Evolutionary conservation across 2,113 vertebrate genomes (phyloP), one percentile per base, ranked within the genome.

Genomic region (Spilogale gracilis): DNA sequence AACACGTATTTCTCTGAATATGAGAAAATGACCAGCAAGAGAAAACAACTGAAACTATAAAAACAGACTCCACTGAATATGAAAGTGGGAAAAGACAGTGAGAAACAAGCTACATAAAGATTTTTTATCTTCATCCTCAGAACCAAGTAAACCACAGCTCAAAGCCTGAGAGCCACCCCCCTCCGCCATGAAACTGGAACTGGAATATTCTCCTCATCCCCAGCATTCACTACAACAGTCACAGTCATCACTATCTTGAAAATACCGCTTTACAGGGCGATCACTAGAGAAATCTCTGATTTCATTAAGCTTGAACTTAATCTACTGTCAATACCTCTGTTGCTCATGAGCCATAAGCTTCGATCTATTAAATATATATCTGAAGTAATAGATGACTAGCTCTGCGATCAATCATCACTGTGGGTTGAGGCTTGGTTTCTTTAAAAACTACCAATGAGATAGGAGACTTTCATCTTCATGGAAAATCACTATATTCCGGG

Each of bases 61-160:
- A 96, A 74, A 89, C n/a, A 78, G 23, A 87, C 38, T 87, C 95
- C n/a, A 43, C 54, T 80, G 14, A 79, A 74, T 25, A 94, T 9
- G 54, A 50, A 25, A 78, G 45, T 54, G 65, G 30, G 32, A 88
- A 89, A 54, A 80, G 80, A 67, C 0, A 92, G 18, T 13, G 23
- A 93, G 45, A 23, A 65, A 73, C 52, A 71, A 85, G 7, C 6
- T 92, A n/a, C 52, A 91, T 54, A 60, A 74, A 23, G 7, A 4
- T 92, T 60, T 71, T 73, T 65, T 82, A 50, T 45, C 12, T 38
- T 86, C n/a, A 54, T n/a, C 27, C n/a, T 93, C 43, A 88, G 92
- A 89, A n/a, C 5, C 23, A 85, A 88, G 52, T 61, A 45, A 78
- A 43, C 48, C 43, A 73, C 2, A 43, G n/a, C 13, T 16, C 65